Percentiles rank a stretch among this genome's conserved stretches.
Evolutionary conservation across 2,888 invertebrate genomes (phyloP).

Genomic region (Chrysolina americana): DNA sequence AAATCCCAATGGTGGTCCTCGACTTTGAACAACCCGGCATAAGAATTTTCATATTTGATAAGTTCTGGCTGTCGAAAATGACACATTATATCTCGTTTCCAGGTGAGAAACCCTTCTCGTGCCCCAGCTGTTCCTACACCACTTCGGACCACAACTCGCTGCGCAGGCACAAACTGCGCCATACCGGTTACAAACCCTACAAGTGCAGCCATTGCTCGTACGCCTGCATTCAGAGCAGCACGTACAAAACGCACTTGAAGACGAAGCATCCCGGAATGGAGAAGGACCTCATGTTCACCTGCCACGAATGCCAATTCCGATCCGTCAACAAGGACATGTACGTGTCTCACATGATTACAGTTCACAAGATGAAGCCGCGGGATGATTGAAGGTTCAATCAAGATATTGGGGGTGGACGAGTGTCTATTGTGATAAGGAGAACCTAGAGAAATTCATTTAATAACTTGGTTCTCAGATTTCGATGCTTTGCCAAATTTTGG

Average conservation of each 20-base stretch:
- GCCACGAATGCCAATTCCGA: conserved; percentile 76
- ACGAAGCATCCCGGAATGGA: conserved; percentile 83
- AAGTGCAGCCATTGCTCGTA: conserved; percentile 86
- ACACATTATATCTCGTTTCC: conserved; percentile 53
- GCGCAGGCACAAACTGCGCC: conserved; percentile 83
- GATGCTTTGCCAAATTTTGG: not conserved
- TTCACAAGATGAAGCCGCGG: conserved; percentile 70
- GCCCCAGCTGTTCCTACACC: conserved; percentile 80
- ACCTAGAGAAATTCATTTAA: not conserved
- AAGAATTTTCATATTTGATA: too few species aligned
- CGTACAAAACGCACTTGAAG: conserved; percentile 83
- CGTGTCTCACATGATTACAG: conserved; percentile 71
- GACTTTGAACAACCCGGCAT: too few species aligned
- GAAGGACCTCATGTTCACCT: conserved; percentile 75
- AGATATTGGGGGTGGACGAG: not conserved
- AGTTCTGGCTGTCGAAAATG: too few species aligned
- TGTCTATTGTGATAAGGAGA: not conserved
- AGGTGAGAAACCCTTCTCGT: conserved; percentile 85
- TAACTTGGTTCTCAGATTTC: not conserved
- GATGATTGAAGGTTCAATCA: conserved; percentile 18
- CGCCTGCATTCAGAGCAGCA: conserved; percentile 84
- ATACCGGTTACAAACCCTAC: conserved; percentile 83
- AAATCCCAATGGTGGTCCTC: too few species aligned
- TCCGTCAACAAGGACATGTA: conserved; percentile 78
- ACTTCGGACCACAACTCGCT: conserved; percentile 87